Conservation (phyloP, 2,888 invertebrate genomes). For the Drosophila mercatorum region DNA sequence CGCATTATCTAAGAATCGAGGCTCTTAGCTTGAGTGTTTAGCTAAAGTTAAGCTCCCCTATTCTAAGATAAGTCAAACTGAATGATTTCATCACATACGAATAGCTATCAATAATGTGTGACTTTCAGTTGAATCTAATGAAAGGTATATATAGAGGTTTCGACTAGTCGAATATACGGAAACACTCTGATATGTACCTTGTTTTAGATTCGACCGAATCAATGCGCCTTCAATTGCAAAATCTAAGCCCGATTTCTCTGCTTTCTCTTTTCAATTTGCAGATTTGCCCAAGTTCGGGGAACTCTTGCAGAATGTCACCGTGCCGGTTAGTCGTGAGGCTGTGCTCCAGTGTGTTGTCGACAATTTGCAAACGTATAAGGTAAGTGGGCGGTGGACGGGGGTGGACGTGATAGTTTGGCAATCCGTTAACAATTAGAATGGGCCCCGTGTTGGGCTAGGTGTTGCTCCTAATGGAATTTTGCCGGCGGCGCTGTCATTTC, state of each 20-base stretch:
- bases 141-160: conserved; percentile 70
- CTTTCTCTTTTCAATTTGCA: conserved; percentile 79
- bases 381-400: conserved; percentile 74
- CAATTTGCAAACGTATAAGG: conserved; percentile 89
- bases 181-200: conserved; percentile 66
- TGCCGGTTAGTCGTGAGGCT: conserved; percentile 89
- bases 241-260: not conserved
- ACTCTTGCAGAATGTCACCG: conserved; percentile 88
- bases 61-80: conserved; percentile 65
- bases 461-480: conserved; percentile 33
- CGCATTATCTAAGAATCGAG: conserved; percentile 66
- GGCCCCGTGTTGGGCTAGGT: conserved; percentile 20
- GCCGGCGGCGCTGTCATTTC: conserved; percentile 46
- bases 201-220: conserved; percentile 50
- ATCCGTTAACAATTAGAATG: conserved; percentile 39
- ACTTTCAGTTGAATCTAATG: conserved; percentile 45
- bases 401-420: conserved; percentile 29
- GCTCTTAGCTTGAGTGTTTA: conserved; percentile 61
- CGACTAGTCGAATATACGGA: conserved; percentile 33
- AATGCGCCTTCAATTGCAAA: not conserved
- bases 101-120: not conserved
- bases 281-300: conserved; percentile 89
- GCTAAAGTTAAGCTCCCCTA: conserved; percentile 70
- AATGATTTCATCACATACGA: not conserved
- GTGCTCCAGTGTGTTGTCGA: conserved; percentile 89